These are phyloP conservation scores for Furnarius figulus DNA, from an alignment of 2,113 vertebrate genomes.

Conservation along the genomic window DNA sequence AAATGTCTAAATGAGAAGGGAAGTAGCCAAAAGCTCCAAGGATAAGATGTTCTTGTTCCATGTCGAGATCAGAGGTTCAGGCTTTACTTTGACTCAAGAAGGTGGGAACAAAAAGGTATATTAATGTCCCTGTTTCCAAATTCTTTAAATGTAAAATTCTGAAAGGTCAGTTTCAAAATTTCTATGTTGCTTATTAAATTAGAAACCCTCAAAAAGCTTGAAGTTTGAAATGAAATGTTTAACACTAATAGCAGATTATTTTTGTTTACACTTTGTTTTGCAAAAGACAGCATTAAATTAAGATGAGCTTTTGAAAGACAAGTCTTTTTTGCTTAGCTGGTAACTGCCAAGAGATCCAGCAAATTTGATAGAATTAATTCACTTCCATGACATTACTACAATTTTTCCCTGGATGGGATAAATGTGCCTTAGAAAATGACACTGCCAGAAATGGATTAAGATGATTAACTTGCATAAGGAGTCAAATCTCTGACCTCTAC, in stretches of 20 bases:
- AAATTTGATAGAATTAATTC: background rate
- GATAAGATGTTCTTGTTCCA: background rate
- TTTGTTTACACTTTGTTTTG: background rate
- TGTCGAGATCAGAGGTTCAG: background rate
- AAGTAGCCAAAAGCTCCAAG: background rate
- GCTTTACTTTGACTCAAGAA: background rate
- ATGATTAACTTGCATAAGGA: constrained; percentile 26
- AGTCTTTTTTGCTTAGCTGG: background rate
- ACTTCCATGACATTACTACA: background rate
- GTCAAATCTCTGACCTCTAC: constrained; percentile 31
- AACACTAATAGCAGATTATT: background rate
- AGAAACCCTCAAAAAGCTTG: background rate
- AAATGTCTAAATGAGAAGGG: background rate
- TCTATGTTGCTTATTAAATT: background rate
- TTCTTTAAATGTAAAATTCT: background rate
- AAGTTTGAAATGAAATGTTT: background rate
- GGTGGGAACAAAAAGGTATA: background rate
- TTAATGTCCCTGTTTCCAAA: background rate
- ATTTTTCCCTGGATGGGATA: constrained; percentile 7
- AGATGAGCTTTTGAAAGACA: background rate
- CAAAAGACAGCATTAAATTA: background rate
- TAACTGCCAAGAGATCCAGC: background rate
- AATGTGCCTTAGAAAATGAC: constrained; percentile 8
- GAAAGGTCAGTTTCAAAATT: background rate
- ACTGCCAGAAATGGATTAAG: constrained; percentile 13